Base-by-base conservation (phyloP, 1,140 invertebrate genomes). In the Papilio aristodemus region DNA sequence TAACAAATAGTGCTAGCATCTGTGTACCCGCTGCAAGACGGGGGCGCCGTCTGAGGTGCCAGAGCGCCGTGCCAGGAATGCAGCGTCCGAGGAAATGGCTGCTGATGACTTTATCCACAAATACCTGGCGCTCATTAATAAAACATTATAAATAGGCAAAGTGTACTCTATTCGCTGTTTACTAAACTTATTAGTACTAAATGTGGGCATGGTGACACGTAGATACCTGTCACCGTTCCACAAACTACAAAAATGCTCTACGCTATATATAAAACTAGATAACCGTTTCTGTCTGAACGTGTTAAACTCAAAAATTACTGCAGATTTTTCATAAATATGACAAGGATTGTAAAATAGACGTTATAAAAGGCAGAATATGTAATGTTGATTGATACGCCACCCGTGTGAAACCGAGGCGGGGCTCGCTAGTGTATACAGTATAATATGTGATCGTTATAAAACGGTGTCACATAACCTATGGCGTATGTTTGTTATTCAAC, bases 51-150 rank as follows among this genome's bases (percentile, higher is more conserved):
- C 46, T 54, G 46, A 22, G 17, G 46, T 54, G 46, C 46, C 46
- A 54, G 46, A 54, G 46, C 46, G 46, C 46, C 46, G 46, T 54
- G 46, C 46, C 46, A 54, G 46, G 46, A 54, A 54, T 25, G 17
- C 19, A 54, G 3, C 19, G 19, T 19, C 19, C 46, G 46, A 22
- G 46, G 46, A 54, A 54, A 54, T 54, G 19, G 11, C 46, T 22
- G 43, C 17, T 25, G 46, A 54, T 54, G 19, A 54, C 46, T 54
- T 54, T 11, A 54, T 54, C 19, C 46, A 54, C 46, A 22, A 54
- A 25, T 54, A 54, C 46, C 19, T 25, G 46, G 10, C 9, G 10
- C 46, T 54, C 46, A 54, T 54, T 54, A 54, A 54, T 54, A 22
- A 22, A 54, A 54, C 22, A 6, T n/a, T 54, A 54, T 54, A 54